These are phyloP conservation scores for Sycon ciliatum DNA, from an alignment of 37 sponge, comb jelly and placozoan genomes.

Conservation along the genomic window DNA sequence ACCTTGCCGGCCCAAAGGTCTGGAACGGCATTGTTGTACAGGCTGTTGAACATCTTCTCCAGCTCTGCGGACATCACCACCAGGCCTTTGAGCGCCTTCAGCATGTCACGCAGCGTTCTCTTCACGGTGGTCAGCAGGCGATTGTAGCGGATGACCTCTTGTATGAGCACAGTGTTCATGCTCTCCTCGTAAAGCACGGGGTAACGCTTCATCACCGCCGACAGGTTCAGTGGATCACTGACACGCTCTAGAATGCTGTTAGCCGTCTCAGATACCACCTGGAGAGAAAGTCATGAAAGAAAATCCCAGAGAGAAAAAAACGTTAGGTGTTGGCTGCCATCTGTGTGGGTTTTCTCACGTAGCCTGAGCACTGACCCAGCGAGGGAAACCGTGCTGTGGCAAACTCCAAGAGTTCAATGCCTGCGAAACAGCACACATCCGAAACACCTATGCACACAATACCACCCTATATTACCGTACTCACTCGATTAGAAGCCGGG, in stretches of 20 bases:
- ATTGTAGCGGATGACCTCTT: slow-evolving; percentile 96
- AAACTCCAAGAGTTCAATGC: background rate
- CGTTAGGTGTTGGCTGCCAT: background rate
- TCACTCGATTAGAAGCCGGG: too few species aligned
- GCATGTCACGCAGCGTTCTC: slow-evolving; percentile 56
- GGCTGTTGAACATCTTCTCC: slow-evolving; percentile 82
- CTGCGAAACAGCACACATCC: background rate
- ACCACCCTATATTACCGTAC: too few species aligned
- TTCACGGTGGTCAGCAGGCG: slow-evolving; percentile 60
- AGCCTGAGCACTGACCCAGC: too few species aligned
- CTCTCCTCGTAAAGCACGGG: slow-evolving; percentile 94
- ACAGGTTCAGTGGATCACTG: slow-evolving; percentile 56
- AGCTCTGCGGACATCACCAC: slow-evolving; percentile 89
- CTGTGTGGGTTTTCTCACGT: too few species aligned
- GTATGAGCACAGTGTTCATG: slow-evolving; percentile 95
- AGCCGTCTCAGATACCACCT: slow-evolving; percentile 72
- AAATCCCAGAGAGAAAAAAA: background rate
- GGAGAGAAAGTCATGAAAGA: background rate
- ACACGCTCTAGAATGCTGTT: slow-evolving; percentile 61
- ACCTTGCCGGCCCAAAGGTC: slow-evolving; percentile 77
- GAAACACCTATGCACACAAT: background rate
- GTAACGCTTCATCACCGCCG: slow-evolving; percentile 63
- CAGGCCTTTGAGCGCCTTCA: slow-evolving; percentile 84
- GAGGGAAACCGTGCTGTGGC: background rate
- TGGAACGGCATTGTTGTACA: slow-evolving; percentile 83